phyloP scores from a whole-genome alignment of 2,113 vertebrate genomes.

The Sturnira hondurensis region DNA sequence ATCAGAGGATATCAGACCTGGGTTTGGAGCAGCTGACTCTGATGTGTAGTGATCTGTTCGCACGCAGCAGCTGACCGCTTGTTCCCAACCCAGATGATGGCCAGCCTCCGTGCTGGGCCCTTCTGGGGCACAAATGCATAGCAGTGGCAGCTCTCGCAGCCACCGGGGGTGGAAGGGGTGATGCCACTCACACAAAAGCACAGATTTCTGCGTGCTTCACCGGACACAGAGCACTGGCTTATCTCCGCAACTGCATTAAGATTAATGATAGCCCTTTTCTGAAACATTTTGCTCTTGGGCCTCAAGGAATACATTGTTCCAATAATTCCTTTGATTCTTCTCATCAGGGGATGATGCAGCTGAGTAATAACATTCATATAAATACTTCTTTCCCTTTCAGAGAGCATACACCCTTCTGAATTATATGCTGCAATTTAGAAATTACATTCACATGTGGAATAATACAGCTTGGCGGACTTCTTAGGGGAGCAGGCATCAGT shows the following conservation, averaged over 20 bases:
- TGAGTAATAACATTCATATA: slow-evolving; percentile 56
- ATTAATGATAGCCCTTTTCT: slow-evolving; percentile 73
- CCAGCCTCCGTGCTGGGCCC: not conserved
- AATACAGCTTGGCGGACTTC: slow-evolving; percentile 42
- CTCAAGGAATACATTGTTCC: slow-evolving; percentile 77
- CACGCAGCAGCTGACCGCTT: not conserved
- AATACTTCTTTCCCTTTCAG: slow-evolving; percentile 74
- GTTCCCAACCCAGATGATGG: not conserved
- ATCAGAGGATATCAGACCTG: not conserved
- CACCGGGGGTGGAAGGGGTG: not conserved
- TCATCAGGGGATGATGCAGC: slow-evolving; percentile 76
- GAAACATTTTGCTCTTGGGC: slow-evolving; percentile 50
- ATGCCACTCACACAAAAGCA: not conserved
- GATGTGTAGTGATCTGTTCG: not conserved
- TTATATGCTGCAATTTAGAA: slow-evolving; percentile 74
- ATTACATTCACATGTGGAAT: slow-evolving; percentile 65
- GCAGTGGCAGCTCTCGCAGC: not conserved
- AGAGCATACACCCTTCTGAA: slow-evolving; percentile 77
- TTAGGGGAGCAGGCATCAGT: slow-evolving; percentile 42
- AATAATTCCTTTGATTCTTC: slow-evolving; percentile 78
- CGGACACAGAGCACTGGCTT: slow-evolving; percentile 34
- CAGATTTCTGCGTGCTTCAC: not conserved
- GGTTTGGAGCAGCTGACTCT: not conserved
- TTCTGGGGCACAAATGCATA: not conserved
- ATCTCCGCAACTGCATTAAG: slow-evolving; percentile 70